phyloP scores from a whole-genome alignment of 2,113 vertebrate species.

The Pterocles burchelli region DNA sequence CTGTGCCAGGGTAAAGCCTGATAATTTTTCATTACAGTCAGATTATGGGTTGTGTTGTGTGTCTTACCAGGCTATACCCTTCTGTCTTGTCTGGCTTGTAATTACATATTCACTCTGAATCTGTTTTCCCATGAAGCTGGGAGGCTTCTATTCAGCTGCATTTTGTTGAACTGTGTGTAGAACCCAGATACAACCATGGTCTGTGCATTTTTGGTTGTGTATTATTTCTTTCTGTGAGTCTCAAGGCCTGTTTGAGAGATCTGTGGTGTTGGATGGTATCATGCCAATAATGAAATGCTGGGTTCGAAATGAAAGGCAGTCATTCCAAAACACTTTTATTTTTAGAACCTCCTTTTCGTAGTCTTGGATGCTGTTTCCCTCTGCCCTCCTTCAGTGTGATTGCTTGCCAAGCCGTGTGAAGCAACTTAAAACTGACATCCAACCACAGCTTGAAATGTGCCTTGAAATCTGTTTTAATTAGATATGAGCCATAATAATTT shows the following conservation, averaged over 20 bases:
- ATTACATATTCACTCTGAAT: background rate
- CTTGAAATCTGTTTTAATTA: conserved; percentile 67
- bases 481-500: conserved; percentile 64
- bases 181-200: rapidly evolving
- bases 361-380: background rate
- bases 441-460: conserved; percentile 63
- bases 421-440: conserved; percentile 42
- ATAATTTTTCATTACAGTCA: background rate
- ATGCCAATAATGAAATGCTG: background rate
- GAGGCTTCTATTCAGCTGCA: background rate
- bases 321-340: conserved; percentile 3
- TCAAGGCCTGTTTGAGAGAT: background rate
- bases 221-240: background rate
- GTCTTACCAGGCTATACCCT: background rate
- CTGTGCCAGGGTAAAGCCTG: background rate
- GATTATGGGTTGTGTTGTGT: background rate
- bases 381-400: background rate
- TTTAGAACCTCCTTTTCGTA: conserved; percentile 6
- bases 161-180: background rate
- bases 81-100: background rate
- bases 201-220: background rate
- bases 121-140: background rate
- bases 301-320: background rate
- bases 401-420: conserved; percentile 33
- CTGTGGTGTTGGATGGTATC: background rate